Conservation (phyloP, 1,140 invertebrate species). For the Monomorium pharaonis region DNA sequence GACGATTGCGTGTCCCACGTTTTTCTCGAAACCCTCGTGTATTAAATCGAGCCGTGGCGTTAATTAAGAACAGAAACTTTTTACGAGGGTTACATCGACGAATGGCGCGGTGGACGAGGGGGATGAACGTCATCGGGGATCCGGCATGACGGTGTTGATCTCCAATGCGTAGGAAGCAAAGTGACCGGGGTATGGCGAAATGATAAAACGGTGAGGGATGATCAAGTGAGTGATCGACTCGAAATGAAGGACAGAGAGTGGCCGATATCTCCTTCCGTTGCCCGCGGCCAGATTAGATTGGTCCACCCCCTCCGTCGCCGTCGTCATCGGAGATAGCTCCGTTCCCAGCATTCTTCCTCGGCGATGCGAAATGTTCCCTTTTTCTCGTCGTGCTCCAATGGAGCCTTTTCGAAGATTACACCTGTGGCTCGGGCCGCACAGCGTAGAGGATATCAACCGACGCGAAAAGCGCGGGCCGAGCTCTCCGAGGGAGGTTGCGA, state of each 20-base stretch:
- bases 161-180: constrained; percentile 54
- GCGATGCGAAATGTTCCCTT: constrained; percentile 59
- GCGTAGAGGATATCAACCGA: constrained; percentile 24
- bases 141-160: constrained; percentile 40
- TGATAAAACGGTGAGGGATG: constrained; percentile 72
- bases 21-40: constrained; percentile 9
- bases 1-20: background rate
- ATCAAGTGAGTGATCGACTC: constrained; percentile 78
- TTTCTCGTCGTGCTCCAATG: constrained; percentile 38
- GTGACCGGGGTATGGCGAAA: constrained; percentile 39
- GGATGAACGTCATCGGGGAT: background rate
- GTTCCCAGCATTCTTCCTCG: constrained; percentile 40
- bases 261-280: constrained; percentile 65
- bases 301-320: constrained; percentile 69
- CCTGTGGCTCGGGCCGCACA: constrained; percentile 30
- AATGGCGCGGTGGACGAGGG: background rate
- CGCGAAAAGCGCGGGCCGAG: background rate
- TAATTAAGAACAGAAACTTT: constrained; percentile 76
- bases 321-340: constrained; percentile 46
- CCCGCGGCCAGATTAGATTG: constrained; percentile 81
- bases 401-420: constrained; percentile 53
- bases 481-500: background rate
- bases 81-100: constrained; percentile 65
- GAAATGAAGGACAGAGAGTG: constrained; percentile 63
- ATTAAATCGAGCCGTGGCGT: constrained; percentile 48